Percentiles rank a stretch among this genome's conserved stretches.
phyloP scores from a whole-genome alignment of 2,113 vertebrate genomes.

The Orientallactaga bullata region DNA sequence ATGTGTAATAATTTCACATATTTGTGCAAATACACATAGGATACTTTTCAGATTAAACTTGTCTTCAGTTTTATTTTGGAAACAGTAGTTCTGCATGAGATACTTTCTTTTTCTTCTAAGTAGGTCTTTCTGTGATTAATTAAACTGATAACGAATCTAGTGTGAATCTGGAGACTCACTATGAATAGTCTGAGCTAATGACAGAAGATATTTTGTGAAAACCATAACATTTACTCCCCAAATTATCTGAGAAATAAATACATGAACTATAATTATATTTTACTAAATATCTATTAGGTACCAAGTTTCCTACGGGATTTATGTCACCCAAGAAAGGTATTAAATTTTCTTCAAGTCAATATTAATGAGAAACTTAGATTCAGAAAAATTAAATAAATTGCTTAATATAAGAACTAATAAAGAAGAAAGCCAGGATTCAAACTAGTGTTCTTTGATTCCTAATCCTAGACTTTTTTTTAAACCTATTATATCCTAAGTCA shows the following conservation, averaged over 20 bases:
- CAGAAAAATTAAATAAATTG: slow-evolving; percentile 17
- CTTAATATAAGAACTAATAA: neutral
- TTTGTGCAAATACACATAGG: neutral
- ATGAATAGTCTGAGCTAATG: neutral
- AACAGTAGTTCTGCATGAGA: neutral
- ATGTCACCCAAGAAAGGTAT: neutral
- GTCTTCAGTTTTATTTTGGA: slow-evolving; percentile 40
- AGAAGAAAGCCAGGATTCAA: neutral
- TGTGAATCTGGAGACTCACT: neutral
- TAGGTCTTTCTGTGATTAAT: slow-evolving; percentile 28
- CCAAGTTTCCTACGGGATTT: neutral
- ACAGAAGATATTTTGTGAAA: neutral
- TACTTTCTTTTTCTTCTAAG: neutral
- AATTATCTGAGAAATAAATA: slow-evolving; percentile 41
- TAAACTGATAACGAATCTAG: slow-evolving; percentile 24
- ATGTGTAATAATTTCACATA: slow-evolving; percentile 24
- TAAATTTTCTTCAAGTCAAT: slow-evolving; percentile 3
- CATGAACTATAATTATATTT: neutral
- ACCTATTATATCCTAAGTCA: neutral
- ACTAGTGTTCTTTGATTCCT: neutral
- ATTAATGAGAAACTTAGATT: neutral
- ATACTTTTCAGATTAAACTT: slow-evolving; percentile 48
- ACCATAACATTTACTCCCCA: neutral
- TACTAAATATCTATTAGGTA: neutral
- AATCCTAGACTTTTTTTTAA: neutral